phyloP scores from a whole-genome alignment of 2,888 invertebrate genomes.

The Erebia palarica region DNA sequence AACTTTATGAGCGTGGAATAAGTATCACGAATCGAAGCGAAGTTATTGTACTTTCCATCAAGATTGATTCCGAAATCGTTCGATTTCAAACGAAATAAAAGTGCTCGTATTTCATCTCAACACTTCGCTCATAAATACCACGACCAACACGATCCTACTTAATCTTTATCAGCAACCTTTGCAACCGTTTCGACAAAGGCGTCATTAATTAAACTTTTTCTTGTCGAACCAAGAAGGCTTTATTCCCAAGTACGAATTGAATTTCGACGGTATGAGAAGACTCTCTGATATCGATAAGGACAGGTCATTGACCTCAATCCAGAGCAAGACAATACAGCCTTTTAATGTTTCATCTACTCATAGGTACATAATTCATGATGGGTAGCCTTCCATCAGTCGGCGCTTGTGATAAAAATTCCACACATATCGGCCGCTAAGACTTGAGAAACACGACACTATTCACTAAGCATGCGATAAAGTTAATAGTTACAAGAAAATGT shows the following conservation, averaged over 20 bases:
- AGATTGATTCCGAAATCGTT: slow-evolving; percentile 4
- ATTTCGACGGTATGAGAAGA: slow-evolving; percentile 21
- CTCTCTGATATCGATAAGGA: slow-evolving; percentile 27
- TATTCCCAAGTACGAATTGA: slow-evolving; percentile 21
- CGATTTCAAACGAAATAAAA: slow-evolving; percentile 1
- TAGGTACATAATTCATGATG: slow-evolving; percentile 71
- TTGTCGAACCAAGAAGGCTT: slow-evolving; percentile 6
- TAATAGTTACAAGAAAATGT: neutral
- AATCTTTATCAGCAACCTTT: slow-evolving; percentile 16
- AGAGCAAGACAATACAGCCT: slow-evolving; percentile 52
- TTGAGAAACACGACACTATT: slow-evolving; percentile 33
- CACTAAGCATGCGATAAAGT: slow-evolving; percentile 20
- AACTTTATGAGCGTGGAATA: neutral
- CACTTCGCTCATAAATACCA: slow-evolving; percentile 8
- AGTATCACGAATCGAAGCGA: slow-evolving; percentile 1
- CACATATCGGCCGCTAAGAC: slow-evolving; percentile 56
- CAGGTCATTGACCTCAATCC: slow-evolving; percentile 43
- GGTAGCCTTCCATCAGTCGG: slow-evolving; percentile 50
- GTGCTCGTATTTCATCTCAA: slow-evolving; percentile 16
- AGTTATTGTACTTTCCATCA: slow-evolving; percentile 5
- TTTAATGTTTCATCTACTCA: slow-evolving; percentile 54
- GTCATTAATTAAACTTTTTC: slow-evolving; percentile 7
- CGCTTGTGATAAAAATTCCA: slow-evolving; percentile 66
- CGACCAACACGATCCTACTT: slow-evolving; percentile 13
- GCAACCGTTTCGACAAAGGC: slow-evolving; percentile 15